These are phyloP conservation scores for Euura saliciscinereae DNA, from an alignment of 1,140 invertebrate species.

Conservation along the genomic window DNA sequence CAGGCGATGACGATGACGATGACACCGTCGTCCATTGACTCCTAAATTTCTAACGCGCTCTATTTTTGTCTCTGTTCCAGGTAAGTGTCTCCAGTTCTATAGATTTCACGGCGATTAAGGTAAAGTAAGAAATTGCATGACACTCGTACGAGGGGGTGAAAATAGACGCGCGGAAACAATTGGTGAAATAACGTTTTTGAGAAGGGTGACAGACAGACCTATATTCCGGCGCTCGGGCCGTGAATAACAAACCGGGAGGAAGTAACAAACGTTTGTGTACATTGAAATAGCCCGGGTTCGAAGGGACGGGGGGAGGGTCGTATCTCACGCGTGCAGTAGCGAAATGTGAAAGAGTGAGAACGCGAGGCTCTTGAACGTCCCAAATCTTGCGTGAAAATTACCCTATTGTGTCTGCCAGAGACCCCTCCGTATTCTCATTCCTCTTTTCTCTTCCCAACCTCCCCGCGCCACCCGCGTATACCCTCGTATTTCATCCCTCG, in stretches of 20 bases:
- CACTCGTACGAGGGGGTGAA: conserved; percentile 19
- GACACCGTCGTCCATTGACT: background rate
- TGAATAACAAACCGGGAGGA: conserved; percentile 53
- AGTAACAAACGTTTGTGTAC: conserved; percentile 59
- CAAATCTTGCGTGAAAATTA: conserved; percentile 63
- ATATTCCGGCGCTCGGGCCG: background rate
- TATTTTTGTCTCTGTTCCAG: conserved; percentile 41
- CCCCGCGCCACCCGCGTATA: conserved; percentile 20
- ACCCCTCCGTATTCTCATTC: conserved; percentile 11
- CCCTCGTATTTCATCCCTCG: conserved; percentile 53
- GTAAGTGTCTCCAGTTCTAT: conserved; percentile 36
- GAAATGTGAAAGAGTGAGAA: conserved; percentile 1
- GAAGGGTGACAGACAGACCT: conserved; percentile 3
- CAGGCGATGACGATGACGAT: background rate
- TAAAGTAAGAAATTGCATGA: conserved; percentile 32
- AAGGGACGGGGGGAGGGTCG: conserved; percentile 28
- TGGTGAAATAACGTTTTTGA: conserved; percentile 30
- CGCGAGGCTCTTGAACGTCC: conserved; percentile 31
- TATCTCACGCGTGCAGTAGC: conserved; percentile 46
- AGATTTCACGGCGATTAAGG: conserved; percentile 23
- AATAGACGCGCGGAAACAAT: conserved; percentile 21
- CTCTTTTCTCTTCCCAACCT: conserved; percentile 6
- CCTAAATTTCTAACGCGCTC: background rate
- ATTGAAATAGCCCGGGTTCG: conserved; percentile 54
- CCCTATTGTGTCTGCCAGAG: conserved; percentile 50